These are phyloP conservation scores for Misgurnus mizolepis DNA, from an alignment of 2,113 vertebrate species.

Conservation along the genomic window DNA sequence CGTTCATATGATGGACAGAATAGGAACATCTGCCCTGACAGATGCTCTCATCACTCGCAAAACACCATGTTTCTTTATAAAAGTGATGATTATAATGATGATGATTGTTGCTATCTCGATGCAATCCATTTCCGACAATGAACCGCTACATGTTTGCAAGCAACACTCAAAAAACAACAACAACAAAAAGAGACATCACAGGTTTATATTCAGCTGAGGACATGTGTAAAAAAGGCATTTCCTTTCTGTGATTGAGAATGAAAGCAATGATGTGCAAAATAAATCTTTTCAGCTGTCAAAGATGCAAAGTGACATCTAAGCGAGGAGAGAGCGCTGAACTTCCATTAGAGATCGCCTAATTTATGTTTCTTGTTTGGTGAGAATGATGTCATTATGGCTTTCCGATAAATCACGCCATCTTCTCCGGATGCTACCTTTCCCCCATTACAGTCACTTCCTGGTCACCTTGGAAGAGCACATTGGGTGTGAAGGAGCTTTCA, in stretches of 20 bases:
- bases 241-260: conserved; percentile 24
- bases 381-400: conserved; percentile 73
- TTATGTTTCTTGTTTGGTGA: conserved; percentile 61
- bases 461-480: conserved; percentile 70
- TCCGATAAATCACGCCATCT: conserved; percentile 66
- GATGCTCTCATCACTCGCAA: conserved; percentile 6
- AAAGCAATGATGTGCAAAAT: conserved; percentile 44
- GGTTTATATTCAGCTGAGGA: background rate
- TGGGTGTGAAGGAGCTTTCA: conserved; percentile 50
- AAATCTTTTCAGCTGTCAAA: conserved; percentile 33
- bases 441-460: conserved; percentile 57
- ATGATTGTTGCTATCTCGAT: conserved; percentile 10
- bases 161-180: conserved; percentile 14
- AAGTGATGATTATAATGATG: background rate
- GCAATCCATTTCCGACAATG: background rate
- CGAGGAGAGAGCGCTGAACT: conserved; percentile 58
- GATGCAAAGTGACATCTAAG: conserved; percentile 5
- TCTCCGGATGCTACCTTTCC: conserved; percentile 43
- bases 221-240: conserved; percentile 1
- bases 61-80: background rate
- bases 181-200: background rate
- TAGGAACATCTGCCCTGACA: conserved; percentile 20
- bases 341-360: conserved; percentile 68
- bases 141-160: background rate
- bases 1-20: conserved; percentile 19